Evolutionary conservation across 2,888 invertebrate genomes (phyloP).

Genomic region (Ornithoptera alexandrae): DNA sequence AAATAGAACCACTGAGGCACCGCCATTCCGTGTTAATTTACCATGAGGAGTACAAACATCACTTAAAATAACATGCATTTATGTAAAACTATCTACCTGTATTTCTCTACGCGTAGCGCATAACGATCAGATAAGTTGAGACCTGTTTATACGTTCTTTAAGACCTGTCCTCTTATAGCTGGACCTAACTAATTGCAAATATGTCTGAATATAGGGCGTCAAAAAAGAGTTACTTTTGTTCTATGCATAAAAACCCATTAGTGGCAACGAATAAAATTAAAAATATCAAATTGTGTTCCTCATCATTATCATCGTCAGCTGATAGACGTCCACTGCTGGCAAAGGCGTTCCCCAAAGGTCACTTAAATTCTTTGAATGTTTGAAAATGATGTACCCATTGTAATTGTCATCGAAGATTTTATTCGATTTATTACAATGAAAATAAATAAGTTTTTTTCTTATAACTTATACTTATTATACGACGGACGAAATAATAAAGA

Average conservation of each 20-base stretch:
- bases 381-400: too few species aligned
- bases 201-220: constrained; percentile 18
- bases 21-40: not conserved
- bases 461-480: too few species aligned
- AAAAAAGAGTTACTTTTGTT: constrained; percentile 10
- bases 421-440: too few species aligned
- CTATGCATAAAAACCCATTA: not conserved
- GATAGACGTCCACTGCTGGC: too few species aligned
- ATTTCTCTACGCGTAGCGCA: constrained; percentile 25
- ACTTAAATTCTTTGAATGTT: too few species aligned
- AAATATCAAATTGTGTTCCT: too few species aligned
- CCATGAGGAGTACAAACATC: not conserved
- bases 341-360: too few species aligned
- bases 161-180: constrained; percentile 23
- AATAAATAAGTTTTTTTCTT: too few species aligned
- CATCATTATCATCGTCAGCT: too few species aligned
- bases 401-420: too few species aligned
- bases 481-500: too few species aligned
- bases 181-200: constrained; percentile 29
- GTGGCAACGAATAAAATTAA: too few species aligned
- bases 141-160: constrained; percentile 27
- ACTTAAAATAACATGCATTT: constrained; percentile 16
- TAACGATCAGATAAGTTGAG: constrained; percentile 32
- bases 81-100: constrained; percentile 23
- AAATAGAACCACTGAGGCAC: not conserved